Evolutionary conservation across 2,888 invertebrate genomes (phyloP).

Genomic region (Globia sparganii): DNA sequence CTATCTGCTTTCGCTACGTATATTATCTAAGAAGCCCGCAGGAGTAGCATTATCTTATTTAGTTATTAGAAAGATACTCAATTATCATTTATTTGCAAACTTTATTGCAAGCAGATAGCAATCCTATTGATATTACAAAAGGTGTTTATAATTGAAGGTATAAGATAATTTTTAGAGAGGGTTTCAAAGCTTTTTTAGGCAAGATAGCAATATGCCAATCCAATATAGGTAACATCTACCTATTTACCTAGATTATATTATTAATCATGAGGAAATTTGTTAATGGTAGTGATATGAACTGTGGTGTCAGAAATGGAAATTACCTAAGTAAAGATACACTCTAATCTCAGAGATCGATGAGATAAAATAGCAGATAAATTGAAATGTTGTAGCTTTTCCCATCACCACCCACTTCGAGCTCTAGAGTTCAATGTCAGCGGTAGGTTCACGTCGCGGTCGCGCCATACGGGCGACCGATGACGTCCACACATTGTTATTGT

Average conservation of each 20-base stretch:
- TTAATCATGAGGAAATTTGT: not conserved
- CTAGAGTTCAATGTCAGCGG: constrained; percentile 88
- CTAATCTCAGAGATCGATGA: not conserved
- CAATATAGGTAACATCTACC: not conserved
- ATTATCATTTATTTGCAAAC: constrained; percentile 39
- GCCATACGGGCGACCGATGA: constrained; percentile 77
- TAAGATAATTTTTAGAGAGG: not conserved
- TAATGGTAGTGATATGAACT: not conserved
- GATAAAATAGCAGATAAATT: not conserved
- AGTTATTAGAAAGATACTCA: constrained; percentile 31
- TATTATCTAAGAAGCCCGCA: constrained; percentile 20
- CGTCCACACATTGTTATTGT: constrained; percentile 59
- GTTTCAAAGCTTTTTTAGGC: not conserved
- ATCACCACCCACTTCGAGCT: constrained; percentile 65
- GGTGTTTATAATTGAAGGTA: constrained; percentile 22
- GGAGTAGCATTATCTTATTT: constrained; percentile 25
- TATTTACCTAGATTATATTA: not conserved
- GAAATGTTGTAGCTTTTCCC: constrained; percentile 52
- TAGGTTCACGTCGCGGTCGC: constrained; percentile 78
- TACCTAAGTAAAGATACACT: not conserved
- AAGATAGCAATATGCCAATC: not conserved
- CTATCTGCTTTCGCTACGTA: constrained; percentile 22
- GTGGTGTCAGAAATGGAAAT: not conserved
- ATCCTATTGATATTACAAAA: constrained; percentile 16
- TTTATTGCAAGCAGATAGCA: constrained; percentile 31